Evolutionary conservation across 2,113 vertebrate species (phyloP).

Genomic region (Halichoerus grypus): DNA sequence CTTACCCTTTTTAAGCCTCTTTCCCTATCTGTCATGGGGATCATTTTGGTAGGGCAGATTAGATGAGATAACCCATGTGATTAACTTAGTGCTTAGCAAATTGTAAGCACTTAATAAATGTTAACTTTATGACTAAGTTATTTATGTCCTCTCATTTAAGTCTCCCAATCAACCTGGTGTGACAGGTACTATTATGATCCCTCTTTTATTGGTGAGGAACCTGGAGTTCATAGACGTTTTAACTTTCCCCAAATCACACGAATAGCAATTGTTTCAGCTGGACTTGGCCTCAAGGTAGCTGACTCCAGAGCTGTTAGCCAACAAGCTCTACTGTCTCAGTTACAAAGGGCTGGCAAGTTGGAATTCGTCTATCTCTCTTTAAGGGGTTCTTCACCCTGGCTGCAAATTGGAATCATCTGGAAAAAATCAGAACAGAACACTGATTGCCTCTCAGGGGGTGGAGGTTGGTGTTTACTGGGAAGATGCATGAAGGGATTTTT

Average conservation of each 20-base stretch:
- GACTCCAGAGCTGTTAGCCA: background rate
- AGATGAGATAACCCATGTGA: constrained; percentile 38
- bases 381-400: background rate
- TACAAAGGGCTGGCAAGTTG: background rate
- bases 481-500: background rate
- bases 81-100: constrained; percentile 22
- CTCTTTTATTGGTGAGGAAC: constrained; percentile 31
- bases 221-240: background rate
- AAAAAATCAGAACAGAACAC: constrained; percentile 7
- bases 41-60: background rate
- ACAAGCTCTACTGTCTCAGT: background rate
- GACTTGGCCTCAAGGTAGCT: constrained; percentile 3
- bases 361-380: background rate
- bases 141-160: constrained; percentile 37
- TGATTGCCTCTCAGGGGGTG: background rate
- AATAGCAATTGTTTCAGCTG: background rate
- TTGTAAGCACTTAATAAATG: constrained; percentile 29
- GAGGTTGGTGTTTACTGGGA: background rate
- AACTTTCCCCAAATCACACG: background rate
- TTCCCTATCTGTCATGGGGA: constrained; percentile 1
- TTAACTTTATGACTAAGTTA: constrained; percentile 42
- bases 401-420: constrained; percentile 3
- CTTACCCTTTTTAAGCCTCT: background rate
- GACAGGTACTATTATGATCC: background rate
- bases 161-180: background rate